Evolutionary conservation across 2,888 invertebrate genomes (phyloP), one percentile per base, ranked within the genome.

Genomic region (Lepidochrysops patricia): DNA sequence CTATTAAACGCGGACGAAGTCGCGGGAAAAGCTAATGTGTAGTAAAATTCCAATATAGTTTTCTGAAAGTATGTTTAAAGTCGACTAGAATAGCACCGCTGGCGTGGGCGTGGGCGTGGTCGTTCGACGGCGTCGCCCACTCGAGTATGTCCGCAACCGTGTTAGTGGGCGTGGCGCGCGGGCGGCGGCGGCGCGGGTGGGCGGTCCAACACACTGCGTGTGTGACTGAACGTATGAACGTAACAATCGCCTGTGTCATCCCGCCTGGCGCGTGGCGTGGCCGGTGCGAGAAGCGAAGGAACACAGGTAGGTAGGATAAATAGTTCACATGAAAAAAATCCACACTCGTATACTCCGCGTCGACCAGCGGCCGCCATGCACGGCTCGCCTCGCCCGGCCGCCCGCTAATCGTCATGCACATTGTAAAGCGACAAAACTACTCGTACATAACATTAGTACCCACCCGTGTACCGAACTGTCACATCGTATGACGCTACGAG

Each of bases 351-450:
- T 80, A 80, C 76, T 79, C 82, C 76, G 78, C 83, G 80, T 70
- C 73, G 57, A 74, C 72, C 61, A 61, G 60, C 63, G 57, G 62
- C 68, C 67, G 68, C 57, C 85, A 85, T 85, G 86, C 84, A 83
- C 77, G 83, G 77, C 68, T 73, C 75, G 71, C 79, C 76, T 80
- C 76, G 80, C 50, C 61, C 61, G 57, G 52, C 73, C 81, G 74
- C 78, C 82, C 80, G 77, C 80, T 81, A 80, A 71, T 80, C 74
- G 67, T 78, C 86, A 87, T 87, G 87, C 87, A 88, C 86, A 82
- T 83, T 81, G 80, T 83, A 82, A 86, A 87, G 86, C 87, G 83
- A 84, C 86, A 84, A 84, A 83, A 85, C 88, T 88, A 88, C 88
- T 82, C 43, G 77, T 85, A 86, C 83, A 85, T 80, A 84, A 84